Percentiles rank a stretch among this genome's conserved stretches.
phyloP scores from a whole-genome alignment of 30 jellyfish, hydroid and myxozoan genomes.

The Aurelia aurita region DNA sequence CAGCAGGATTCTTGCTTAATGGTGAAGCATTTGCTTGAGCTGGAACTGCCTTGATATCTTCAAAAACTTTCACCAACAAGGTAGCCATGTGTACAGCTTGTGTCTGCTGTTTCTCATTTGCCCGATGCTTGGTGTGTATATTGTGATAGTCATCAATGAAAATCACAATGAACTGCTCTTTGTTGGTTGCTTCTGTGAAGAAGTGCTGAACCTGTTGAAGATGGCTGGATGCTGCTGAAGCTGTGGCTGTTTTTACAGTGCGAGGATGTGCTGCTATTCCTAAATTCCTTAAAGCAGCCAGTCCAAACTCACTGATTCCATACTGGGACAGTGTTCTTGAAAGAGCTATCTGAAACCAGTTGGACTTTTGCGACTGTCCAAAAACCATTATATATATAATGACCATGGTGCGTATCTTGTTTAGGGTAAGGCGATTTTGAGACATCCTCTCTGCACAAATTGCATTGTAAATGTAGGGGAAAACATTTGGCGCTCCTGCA shows the following conservation, averaged over 20 bases:
- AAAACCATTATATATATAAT: constrained; percentile 6
- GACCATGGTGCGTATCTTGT: constrained; percentile 20
- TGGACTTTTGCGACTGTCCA: constrained; percentile 26
- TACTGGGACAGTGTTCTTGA: constrained; percentile 47
- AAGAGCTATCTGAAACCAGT: constrained; percentile 47
- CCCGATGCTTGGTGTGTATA: constrained; percentile 27
- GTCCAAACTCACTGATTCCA: constrained; percentile 1
- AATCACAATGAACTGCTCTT: constrained; percentile 19
- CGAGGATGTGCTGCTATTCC: constrained; percentile 60
- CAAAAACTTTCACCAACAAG: constrained; percentile 16
- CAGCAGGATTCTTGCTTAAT: constrained; percentile 21
- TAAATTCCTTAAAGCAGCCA: constrained; percentile 24
- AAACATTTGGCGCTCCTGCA: constrained; percentile 17
- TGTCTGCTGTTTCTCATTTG: constrained; percentile 13
- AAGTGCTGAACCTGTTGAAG: neutral
- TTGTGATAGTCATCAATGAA: constrained; percentile 35
- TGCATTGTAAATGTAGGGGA: constrained; percentile 32
- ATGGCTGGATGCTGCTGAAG: constrained; percentile 33
- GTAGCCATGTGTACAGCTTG: constrained; percentile 34
- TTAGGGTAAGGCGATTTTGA: constrained; percentile 10
- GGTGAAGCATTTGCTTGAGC: neutral
- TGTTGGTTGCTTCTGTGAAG: constrained; percentile 30
- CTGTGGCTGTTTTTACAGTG: constrained; percentile 34
- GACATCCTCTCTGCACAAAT: constrained; percentile 33
- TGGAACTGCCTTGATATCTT: constrained; percentile 4